phyloP scores from a whole-genome alignment of 2,113 vertebrate genomes.

The Seriola dumerili region DNA sequence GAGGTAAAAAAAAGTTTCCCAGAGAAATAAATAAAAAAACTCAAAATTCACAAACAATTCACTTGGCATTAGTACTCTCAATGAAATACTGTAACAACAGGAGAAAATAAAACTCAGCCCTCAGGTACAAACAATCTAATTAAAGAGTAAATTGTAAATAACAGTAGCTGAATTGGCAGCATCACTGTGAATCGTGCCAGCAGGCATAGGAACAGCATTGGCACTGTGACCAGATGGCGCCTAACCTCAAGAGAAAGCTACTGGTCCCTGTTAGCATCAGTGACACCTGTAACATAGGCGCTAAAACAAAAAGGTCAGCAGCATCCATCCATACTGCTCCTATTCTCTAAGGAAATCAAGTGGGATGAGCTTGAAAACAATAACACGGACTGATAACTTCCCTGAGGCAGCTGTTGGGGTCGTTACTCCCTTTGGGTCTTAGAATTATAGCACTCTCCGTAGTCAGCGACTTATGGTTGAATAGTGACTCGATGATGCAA shows the following conservation, averaged over 20 bases:
- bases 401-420: conserved; percentile 66
- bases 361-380: conserved; percentile 73
- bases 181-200: conserved; percentile 25
- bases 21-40: not conserved
- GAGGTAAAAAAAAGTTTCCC: too few species aligned
- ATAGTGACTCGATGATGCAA: conserved; percentile 66
- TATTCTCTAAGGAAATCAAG: conserved; percentile 67
- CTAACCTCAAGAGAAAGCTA: conserved; percentile 25
- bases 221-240: conserved; percentile 57
- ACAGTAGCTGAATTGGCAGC: conserved; percentile 33
- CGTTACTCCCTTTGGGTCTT: conserved; percentile 69
- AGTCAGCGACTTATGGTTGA: conserved; percentile 69
- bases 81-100: not conserved
- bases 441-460: conserved; percentile 55
- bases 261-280: conserved; percentile 26
- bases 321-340: conserved; percentile 45
- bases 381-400: conserved; percentile 74
- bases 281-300: conserved; percentile 61
- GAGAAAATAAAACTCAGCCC: conserved; percentile 7
- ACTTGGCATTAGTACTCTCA: not conserved
- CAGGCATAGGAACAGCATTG: conserved; percentile 20
- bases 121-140: conserved; percentile 46
- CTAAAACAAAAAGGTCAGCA: conserved; percentile 75
- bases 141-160: conserved; percentile 34
- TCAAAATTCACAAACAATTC: not conserved